Percentiles rank a stretch among this genome's conserved stretches.
Conservation (phyloP, 2,113 vertebrate species). For the Rhinolophus ferrumequinum region DNA sequence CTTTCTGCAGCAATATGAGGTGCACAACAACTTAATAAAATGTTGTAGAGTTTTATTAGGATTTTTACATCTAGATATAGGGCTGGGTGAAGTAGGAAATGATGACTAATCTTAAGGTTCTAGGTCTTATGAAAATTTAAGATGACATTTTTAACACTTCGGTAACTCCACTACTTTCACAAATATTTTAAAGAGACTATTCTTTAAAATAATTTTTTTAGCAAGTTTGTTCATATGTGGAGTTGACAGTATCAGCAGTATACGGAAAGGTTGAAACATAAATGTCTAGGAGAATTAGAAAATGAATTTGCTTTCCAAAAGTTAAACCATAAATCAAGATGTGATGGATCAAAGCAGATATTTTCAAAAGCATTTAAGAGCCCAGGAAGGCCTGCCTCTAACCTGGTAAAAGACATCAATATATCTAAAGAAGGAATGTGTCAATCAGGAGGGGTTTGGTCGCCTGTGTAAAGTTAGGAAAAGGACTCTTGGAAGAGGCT, state of each 20-base stretch:
- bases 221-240: background rate
- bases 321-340: background rate
- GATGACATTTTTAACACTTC: background rate
- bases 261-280: background rate
- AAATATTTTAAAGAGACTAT: background rate
- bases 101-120: background rate
- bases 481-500: background rate
- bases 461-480: background rate
- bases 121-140: background rate
- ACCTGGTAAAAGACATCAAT: background rate
- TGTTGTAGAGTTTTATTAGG: too few relatives aligned
- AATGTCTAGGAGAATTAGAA: background rate
- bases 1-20: background rate
- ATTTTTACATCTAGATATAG: background rate
- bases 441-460: background rate
- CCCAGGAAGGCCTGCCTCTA: background rate
- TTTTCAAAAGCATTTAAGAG: background rate
- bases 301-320: background rate
- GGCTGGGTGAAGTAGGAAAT: fast-evolving
- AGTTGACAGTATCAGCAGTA: background rate
- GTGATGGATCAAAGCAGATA: background rate
- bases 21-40: background rate
- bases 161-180: background rate
- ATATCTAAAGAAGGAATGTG: background rate
- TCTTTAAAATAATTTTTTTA: background rate